Percentiles rank a stretch among this genome's conserved stretches.
Conservation (phyloP, 2,797 vertebrate species). For the Aplochiton taeniatus region DNA sequence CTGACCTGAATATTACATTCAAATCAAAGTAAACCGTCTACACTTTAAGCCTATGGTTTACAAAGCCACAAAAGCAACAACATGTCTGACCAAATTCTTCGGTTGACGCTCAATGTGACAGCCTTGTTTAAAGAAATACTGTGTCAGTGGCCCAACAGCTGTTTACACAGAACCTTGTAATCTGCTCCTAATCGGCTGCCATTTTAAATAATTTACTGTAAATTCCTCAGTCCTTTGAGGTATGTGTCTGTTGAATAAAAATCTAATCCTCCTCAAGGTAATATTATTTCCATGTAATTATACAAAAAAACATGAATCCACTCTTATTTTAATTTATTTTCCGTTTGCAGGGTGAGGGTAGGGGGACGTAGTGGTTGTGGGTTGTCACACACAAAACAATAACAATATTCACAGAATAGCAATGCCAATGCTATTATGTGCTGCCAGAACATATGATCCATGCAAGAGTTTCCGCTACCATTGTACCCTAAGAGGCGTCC, state of each 20-base stretch:
- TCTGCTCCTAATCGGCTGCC: constrained; percentile 17
- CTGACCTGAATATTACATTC: too few species aligned
- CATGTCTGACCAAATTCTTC: too few species aligned
- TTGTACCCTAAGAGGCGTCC: background rate
- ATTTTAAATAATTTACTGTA: constrained; percentile 33
- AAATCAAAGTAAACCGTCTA: too few species aligned
- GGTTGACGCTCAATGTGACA: background rate
- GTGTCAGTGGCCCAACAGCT: too few species aligned
- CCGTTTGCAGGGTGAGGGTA: background rate
- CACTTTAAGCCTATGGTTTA: too few species aligned
- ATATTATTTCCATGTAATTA: constrained; percentile 29
- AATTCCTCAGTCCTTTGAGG: constrained; percentile 35
- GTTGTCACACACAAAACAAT: background rate
- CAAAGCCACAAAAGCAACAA: too few species aligned
- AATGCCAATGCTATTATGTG: too few species aligned
- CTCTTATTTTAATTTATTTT: background rate
- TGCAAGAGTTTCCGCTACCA: too few species aligned
- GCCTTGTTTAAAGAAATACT: too few species aligned
- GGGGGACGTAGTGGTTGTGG: background rate
- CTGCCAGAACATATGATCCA: too few species aligned
- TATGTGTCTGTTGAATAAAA: constrained; percentile 31
- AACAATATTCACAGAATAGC: too few species aligned
- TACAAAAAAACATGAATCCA: constrained; percentile 31
- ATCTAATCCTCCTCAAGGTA: constrained; percentile 53
- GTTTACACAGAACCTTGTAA: constrained; percentile 17